Evolutionary conservation across 2,888 invertebrate species (phyloP), one percentile per base, ranked within the genome.

Genomic region (Mamestra brassicae): DNA sequence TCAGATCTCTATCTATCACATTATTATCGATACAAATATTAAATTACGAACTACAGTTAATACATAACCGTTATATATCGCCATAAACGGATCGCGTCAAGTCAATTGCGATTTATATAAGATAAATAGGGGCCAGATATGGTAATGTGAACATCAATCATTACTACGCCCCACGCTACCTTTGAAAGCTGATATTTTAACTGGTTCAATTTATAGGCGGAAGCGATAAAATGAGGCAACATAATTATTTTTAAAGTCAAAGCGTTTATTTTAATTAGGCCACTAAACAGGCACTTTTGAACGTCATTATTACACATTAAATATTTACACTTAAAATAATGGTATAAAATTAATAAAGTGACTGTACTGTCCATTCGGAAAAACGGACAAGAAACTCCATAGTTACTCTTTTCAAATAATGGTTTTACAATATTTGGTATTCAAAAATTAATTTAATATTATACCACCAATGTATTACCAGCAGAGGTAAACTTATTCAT

Each of bases 121-220:
- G 91, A 91, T 92, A 91, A 91, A 92, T 91, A 91, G 90, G 82
- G 90, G 89, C 87, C 87, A 90, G 89, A 89, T 88, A 91, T 89
- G 91, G 88, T 92, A 93, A 93, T 92, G 91, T 83, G 90, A 86
- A 77, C 92, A 94, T 94, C 93, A 92, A 93, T 94, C 94, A 93
- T 93, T 90, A 92, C 93, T 92, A 93, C 89, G 83, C 86, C 86
- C 71, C 78, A 36, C 78, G 81, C 79, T 86, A 88, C 87, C 87
- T 87, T 85, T 80, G 80, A 88, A 85, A 79, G 80, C 78, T 72
- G 77, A 85, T 78, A 80, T 86, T 81, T 80, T 64, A 50, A 26
- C 10, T 69, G 67, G 78, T 15, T 76, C 64, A 17, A 77, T 57
- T 63, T 66, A 71, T 10, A 77, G 4, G 74, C 68, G 15, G 54